Base-by-base conservation (phyloP, 2,888 invertebrate genomes). In the Pterostichus niger region DNA sequence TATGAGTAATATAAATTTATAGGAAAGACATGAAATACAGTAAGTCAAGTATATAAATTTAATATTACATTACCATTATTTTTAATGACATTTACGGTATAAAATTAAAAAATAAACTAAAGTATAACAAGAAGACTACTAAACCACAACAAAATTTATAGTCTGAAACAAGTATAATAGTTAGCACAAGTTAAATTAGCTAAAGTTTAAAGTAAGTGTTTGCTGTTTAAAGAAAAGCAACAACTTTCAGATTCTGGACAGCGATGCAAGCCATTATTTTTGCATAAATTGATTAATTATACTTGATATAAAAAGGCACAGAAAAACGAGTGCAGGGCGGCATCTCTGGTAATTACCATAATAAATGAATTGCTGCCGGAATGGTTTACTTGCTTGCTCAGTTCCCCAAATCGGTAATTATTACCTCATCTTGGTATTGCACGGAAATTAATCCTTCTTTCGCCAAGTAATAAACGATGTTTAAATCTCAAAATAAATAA, bases 261-360 rank as follows among this genome's bases (percentile, higher is more conserved):
- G 10, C 33, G 24, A 5, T 24, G 33, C 11, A 0, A n/a, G 33
- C 64, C 35, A 35, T 64, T 64, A 64, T 64, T 64, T 64, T 64
- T 64, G 64, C 64, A 64, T 64, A 64, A 64, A 64, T 64, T 64
- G 64, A 64, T 64, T 64, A 64, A 64, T 64, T 64, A 64, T n/a
- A 24, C 33, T 35, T 49, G 49, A 9, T 49, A 49, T 17, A 59
- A 59, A 59, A 59, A 59, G 59, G 17, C 49, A 46, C 13, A 71
- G 15, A 7, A 46, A 73, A 73, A 49, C 49, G 13, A 49, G 9
- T 49, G 49, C 49, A n/a, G 5, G 49, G 49, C 49, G 13, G 49
- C 49, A 13, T 13, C 49, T 49, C 49, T 49, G 49, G 49, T 49
- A 49, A 49, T 49, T 49, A 49, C 49, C 49, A 49, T 49, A 49